A percentile compares a stretch with the other conserved stretches of the same genome.
Evolutionary conservation across 2,113 vertebrate genomes (phyloP).

Genomic region (Suricata suricatta): DNA sequence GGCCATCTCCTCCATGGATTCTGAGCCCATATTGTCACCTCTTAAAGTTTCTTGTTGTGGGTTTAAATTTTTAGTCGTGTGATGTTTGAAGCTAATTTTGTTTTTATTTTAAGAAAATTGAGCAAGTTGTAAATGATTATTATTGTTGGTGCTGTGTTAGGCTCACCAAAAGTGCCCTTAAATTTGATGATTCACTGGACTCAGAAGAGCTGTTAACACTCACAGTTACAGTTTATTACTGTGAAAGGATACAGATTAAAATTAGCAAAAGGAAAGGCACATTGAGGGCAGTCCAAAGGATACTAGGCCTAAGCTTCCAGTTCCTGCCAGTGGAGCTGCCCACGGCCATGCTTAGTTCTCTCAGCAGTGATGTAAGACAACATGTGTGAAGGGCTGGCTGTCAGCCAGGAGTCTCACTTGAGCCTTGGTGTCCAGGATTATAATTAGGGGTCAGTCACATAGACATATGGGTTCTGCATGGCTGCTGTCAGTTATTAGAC

Average conservation of each 20-base stretch:
- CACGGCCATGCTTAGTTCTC: neutral
- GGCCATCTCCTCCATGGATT: accelerated
- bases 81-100: neutral
- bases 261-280: neutral
- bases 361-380: neutral
- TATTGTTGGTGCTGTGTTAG: neutral
- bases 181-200: neutral
- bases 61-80: neutral
- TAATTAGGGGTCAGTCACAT: neutral
- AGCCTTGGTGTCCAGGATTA: neutral
- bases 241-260: neutral
- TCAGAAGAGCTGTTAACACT: neutral
- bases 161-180: neutral
- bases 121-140: neutral
- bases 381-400: neutral
- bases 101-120: neutral
- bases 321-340: neutral
- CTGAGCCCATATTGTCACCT: neutral
- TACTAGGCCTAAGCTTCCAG: neutral
- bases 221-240: neutral
- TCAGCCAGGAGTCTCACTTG: neutral
- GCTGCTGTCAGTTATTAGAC: neutral
- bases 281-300: neutral
- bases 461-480: accelerated
- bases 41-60: neutral